Percentiles rank a stretch among this genome's conserved stretches.
These are phyloP conservation scores for Bombus polaris DNA, from an alignment of 1,140 invertebrate genomes.

Conservation along the genomic window DNA sequence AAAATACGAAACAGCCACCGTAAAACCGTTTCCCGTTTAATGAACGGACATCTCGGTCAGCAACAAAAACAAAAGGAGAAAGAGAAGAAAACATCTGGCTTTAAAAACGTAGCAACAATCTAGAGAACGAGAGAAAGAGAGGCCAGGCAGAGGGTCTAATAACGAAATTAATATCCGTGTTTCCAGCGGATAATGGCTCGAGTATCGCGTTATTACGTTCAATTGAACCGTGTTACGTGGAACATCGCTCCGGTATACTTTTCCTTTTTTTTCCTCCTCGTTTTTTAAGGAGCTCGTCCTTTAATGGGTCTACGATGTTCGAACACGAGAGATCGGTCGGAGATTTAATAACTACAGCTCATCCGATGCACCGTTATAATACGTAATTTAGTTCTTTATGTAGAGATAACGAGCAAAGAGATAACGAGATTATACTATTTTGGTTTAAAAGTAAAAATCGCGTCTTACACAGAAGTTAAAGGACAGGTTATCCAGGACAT, in stretches of 20 bases:
- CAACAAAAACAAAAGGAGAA: background rate
- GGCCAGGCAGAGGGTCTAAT: background rate
- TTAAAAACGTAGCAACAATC: slow-evolving; percentile 33
- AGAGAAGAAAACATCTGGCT: background rate
- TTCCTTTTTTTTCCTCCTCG: background rate
- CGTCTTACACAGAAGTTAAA: background rate
- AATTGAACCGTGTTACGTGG: slow-evolving; percentile 8
- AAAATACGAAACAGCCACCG: slow-evolving; percentile 20
- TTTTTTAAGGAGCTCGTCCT: background rate
- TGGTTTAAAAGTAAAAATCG: background rate
- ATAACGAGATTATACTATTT: background rate
- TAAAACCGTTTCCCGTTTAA: slow-evolving; percentile 30
- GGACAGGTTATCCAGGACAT: background rate
- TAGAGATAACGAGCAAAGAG: background rate
- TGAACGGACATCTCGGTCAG: slow-evolving; percentile 1
- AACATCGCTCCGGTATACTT: background rate
- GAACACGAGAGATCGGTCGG: background rate
- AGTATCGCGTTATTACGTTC: slow-evolving; percentile 25
- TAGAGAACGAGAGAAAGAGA: background rate
- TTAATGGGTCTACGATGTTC: background rate
- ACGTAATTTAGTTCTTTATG: slow-evolving; percentile 10
- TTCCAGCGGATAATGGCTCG: slow-evolving; percentile 9
- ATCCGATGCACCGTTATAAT: background rate
- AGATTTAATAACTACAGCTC: background rate
- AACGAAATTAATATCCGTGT: slow-evolving; percentile 40